Conservation (phyloP, 2,797 vertebrate species). For the Enteromius trimaculatus region DNA sequence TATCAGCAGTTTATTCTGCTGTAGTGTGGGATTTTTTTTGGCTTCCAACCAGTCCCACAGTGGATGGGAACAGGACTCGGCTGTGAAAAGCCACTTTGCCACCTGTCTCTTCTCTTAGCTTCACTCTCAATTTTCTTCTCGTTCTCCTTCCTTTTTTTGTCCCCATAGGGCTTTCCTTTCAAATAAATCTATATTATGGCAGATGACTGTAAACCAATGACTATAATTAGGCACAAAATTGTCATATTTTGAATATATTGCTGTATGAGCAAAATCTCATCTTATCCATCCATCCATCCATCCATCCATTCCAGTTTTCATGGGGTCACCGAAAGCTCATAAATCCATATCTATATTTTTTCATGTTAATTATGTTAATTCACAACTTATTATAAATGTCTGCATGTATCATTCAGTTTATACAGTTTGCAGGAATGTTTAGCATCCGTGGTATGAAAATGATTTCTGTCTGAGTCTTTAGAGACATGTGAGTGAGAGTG, state of each 20-base stretch:
- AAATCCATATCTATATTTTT: not conserved
- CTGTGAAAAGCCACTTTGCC: conserved; percentile 26
- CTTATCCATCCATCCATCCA: too few relatives aligned
- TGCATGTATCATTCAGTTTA: not conserved
- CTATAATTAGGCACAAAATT: conserved; percentile 18
- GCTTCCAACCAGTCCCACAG: conserved; percentile 5
- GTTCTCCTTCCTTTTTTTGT: not conserved
- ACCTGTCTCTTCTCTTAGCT: conserved; percentile 22
- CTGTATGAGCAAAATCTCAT: conserved; percentile 22
- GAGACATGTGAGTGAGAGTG: not conserved
- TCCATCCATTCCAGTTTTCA: not conserved
- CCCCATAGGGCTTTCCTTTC: not conserved
- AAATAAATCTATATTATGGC: conserved; percentile 4
- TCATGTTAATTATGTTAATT: not conserved
- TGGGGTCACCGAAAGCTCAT: too few relatives aligned
- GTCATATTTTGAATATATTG: conserved; percentile 25
- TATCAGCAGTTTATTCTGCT: conserved; percentile 46
- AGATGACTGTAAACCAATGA: conserved; percentile 25
- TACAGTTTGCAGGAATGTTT: not conserved
- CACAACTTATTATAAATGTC: not conserved
- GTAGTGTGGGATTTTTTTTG: conserved; percentile 36
- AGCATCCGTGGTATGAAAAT: not conserved
- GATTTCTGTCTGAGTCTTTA: not conserved
- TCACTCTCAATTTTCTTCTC: not conserved
- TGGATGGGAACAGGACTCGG: conserved; percentile 16